phyloP scores from a whole-genome alignment of 2,113 vertebrate genomes.

The Cyphomyrus plagiostoma region DNA sequence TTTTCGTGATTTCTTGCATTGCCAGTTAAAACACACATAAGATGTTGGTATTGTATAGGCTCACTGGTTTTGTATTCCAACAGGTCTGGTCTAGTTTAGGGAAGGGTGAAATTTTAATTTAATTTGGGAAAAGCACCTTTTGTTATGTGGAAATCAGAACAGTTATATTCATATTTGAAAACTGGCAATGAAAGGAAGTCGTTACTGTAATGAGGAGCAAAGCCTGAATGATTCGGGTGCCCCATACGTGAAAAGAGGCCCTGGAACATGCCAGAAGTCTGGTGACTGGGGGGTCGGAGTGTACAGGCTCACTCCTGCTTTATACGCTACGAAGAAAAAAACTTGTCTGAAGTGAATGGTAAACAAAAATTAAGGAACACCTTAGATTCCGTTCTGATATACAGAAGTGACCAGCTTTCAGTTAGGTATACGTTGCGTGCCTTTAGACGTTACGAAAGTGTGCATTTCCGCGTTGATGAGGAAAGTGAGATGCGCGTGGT shows the following conservation, averaged over 20 bases:
- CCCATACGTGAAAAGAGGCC: background rate
- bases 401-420: background rate
- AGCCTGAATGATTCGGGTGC: background rate
- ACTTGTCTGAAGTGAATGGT: background rate
- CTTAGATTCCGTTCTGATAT: background rate
- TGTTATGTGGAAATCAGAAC: background rate
- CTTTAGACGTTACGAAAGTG: background rate
- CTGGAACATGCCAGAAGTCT: background rate
- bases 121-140: background rate
- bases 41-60: background rate
- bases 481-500: background rate
- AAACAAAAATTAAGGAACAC: background rate
- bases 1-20: background rate
- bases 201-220: background rate
- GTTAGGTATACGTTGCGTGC: background rate
- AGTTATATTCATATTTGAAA: background rate
- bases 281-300: background rate
- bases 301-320: background rate
- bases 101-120: background rate
- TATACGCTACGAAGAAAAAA: background rate
- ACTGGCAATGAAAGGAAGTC: background rate
- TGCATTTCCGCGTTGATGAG: background rate
- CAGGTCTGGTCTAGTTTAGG: background rate
- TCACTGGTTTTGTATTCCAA: background rate
- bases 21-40: background rate